Base-by-base conservation (phyloP, 2,888 invertebrate genomes). In the Netelia fuscicornis region DNA sequence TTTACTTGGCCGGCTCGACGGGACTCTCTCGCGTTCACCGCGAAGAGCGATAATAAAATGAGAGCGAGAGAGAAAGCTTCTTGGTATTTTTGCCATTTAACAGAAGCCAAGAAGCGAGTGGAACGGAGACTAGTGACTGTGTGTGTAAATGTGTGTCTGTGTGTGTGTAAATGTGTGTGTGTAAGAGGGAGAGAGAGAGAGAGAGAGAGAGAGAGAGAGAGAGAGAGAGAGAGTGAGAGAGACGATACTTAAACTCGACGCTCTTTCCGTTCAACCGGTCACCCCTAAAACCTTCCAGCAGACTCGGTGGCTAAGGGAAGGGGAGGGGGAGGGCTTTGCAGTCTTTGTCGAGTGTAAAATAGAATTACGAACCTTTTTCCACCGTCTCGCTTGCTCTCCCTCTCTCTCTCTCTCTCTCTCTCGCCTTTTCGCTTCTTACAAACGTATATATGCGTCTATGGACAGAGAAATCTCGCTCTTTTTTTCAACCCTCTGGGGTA, bases 331-430 rank as follows among this genome's bases (percentile, higher is more conserved):
- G 17, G 17, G 17, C 60, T 23, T 23, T 60, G 25, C 72, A 8
- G 60, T 60, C 48, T 72, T 60, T 58, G 60, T 62, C 11, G 25
- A 58, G 74, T 25, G 74, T 74, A 58, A 75, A 75, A 75, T 75
- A 30, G 48, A 75, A 75, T 62, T 75, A 75, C 37, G 23, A 74
- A 74, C 48, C 60, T 60, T 74, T 62, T 60, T 3, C 44, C 8
- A 20, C 10, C 58, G 20, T 23, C 8, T 9, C 37, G 5, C 17
- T 37, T 17, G 8, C 30, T 25, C 30, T 25, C 2, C 10, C 25
- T 30, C 20, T 20, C 44, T 13, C 30, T 67, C 30, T 20, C 10
- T 42, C 42, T 44, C 65, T 42, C 65, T 8, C n/a, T 3, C 65
- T 8, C n/a, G 1, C 17, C 17, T 42, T 8, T 64, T 13, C 3